Evolutionary conservation across 2,797 vertebrate genomes (phyloP).

Genomic region (Propithecus deckenii): DNA sequence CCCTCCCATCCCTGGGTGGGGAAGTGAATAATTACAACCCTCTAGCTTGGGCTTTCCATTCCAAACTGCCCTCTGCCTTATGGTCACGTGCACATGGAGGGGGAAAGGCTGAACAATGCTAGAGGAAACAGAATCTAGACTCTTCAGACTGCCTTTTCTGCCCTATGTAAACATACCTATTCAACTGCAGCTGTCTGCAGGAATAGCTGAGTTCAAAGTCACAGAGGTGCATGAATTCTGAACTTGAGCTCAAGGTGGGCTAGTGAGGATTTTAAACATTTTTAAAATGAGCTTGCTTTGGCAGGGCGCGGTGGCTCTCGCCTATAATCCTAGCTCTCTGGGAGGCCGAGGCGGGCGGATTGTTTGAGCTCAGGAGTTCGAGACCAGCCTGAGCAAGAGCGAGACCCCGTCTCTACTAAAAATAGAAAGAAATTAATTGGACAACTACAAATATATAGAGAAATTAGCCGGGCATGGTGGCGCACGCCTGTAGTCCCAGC

Average conservation of each 20-base stretch:
- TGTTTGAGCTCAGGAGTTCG: no score
- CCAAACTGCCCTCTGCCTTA: no score
- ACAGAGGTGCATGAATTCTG: constrained; percentile 75
- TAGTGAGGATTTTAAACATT: constrained; percentile 62
- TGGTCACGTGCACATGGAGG: no score
- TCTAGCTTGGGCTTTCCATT: not conserved
- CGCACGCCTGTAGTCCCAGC: no score
- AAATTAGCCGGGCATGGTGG: no score
- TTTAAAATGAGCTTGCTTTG: constrained; percentile 69
- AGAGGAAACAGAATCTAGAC: constrained; percentile 82
- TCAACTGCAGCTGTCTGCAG: constrained; percentile 79
- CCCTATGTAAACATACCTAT: constrained; percentile 77
- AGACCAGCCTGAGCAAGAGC: no score
- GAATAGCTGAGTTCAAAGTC: constrained; percentile 81
- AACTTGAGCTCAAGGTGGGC: constrained; percentile 71
- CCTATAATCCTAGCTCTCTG: no score
- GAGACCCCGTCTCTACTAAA: no score
- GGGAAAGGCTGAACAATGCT: constrained; percentile 69
- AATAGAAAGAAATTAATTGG: no score
- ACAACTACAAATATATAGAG: no score
- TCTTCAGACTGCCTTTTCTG: constrained; percentile 71
- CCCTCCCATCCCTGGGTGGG: not conserved
- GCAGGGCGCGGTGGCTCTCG: no score
- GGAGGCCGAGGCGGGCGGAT: no score
- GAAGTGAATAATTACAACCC: not conserved